Percentiles rank a stretch among this genome's conserved stretches.
phyloP scores from a whole-genome alignment of 1,140 invertebrate genomes.

The Anthonomus grandis region DNA sequence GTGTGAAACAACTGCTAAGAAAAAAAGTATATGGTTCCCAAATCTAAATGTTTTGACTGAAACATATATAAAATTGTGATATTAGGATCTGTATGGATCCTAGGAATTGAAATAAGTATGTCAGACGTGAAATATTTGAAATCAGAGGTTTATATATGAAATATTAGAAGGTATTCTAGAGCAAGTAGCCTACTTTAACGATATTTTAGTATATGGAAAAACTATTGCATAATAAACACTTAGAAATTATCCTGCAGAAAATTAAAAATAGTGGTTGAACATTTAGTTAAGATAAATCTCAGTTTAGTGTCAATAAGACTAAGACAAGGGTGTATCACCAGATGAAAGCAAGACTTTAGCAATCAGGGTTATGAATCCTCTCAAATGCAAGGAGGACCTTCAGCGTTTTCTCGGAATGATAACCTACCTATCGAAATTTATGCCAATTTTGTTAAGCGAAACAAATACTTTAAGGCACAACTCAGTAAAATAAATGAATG shows the following conservation, averaged over 20 bases:
- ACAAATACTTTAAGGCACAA: constrained; percentile 12
- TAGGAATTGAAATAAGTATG: not conserved
- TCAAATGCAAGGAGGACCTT: not conserved
- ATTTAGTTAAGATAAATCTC: not conserved
- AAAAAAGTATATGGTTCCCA: too few relatives aligned
- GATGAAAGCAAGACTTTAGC: not conserved
- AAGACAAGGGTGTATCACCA: not conserved
- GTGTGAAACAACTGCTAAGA: too few relatives aligned
- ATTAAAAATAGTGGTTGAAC: not conserved
- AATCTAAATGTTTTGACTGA: too few relatives aligned
- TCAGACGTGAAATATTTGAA: not conserved
- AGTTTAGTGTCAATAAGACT: not conserved
- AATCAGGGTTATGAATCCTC: not conserved
- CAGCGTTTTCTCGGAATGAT: constrained; percentile 22
- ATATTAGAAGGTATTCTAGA: not conserved
- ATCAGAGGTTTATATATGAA: not conserved
- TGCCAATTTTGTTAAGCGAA: constrained; percentile 15
- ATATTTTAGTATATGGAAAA: not conserved
- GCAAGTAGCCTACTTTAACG: not conserved
- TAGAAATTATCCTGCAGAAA: not conserved
- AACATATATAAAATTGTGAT: too few relatives aligned
- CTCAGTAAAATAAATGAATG: constrained; percentile 1
- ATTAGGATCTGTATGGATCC: not conserved
- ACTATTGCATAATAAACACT: not conserved
- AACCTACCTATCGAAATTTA: constrained; percentile 17